phyloP scores from a whole-genome alignment of 1,140 invertebrate species.

The Ooceraea biroi region DNA sequence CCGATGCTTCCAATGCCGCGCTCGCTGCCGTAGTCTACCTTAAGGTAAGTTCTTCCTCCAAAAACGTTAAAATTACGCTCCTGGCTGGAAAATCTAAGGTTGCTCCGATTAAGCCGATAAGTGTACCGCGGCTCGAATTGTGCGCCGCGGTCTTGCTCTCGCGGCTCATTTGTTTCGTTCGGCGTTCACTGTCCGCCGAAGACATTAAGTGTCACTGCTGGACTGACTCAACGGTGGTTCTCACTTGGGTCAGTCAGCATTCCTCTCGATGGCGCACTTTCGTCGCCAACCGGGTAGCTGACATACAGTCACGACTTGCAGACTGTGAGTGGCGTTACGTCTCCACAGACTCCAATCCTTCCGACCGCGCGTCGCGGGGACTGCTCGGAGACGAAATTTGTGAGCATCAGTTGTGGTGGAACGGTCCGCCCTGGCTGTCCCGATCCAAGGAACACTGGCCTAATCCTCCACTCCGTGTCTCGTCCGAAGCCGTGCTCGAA shows the following conservation, averaged over 20 bases:
- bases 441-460: neutral
- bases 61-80: neutral
- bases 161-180: neutral
- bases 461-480: neutral
- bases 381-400: neutral
- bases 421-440: neutral
- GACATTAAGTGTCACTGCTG: neutral
- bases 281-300: neutral
- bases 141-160: too few relatives aligned
- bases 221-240: neutral
- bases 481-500: too few relatives aligned
- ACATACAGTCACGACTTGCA: neutral
- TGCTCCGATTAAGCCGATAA: constrained; percentile 8
- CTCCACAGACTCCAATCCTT: neutral
- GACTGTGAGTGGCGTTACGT: neutral
- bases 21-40: constrained; percentile 6
- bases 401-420: neutral
- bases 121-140: neutral
- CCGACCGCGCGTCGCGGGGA: neutral
- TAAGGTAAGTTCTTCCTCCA: neutral
- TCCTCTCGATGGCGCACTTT: constrained; percentile 10
- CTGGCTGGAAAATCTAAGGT: constrained; percentile 12
- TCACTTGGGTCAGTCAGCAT: neutral
- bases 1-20: neutral
- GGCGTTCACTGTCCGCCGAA: neutral